Evolutionary conservation across 2,797 vertebrate genomes (phyloP).

Genomic region (Champsocephalus esox): DNA sequence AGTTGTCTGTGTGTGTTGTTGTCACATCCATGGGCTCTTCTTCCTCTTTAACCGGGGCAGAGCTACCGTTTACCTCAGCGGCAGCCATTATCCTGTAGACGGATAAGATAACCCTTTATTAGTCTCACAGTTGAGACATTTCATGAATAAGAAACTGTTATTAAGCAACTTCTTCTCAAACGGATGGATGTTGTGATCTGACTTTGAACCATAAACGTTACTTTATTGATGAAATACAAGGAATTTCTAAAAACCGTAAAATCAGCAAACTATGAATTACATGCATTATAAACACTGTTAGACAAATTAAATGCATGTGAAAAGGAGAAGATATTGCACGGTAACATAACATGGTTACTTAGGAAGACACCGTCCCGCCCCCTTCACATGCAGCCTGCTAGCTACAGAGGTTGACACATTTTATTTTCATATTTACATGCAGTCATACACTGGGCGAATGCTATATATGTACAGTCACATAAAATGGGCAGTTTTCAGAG

Average conservation of each 20-base stretch:
- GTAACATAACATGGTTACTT: slow-evolving; percentile 39
- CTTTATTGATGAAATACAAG: rapidly evolving
- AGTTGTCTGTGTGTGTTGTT: slow-evolving; percentile 93
- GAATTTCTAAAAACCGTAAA: rapidly evolving
- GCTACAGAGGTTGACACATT: slow-evolving; percentile 31
- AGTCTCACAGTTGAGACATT: no score
- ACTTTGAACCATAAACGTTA: not conserved
- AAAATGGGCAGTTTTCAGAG: not conserved
- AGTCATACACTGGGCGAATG: not conserved
- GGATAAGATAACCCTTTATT: not conserved
- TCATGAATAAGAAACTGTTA: no score
- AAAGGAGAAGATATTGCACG: not conserved
- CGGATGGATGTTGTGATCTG: not conserved
- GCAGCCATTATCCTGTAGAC: slow-evolving; percentile 90
- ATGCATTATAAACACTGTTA: not conserved
- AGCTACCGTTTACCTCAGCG: slow-evolving; percentile 99
- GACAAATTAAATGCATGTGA: not conserved
- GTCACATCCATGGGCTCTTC: slow-evolving; percentile 98
- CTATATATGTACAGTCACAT: rapidly evolving
- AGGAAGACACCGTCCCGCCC: slow-evolving; percentile 77
- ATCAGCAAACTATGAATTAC: rapidly evolving
- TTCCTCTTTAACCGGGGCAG: slow-evolving; percentile 93
- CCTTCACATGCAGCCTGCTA: slow-evolving; percentile 78
- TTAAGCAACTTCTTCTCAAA: not conserved
- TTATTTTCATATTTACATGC: slow-evolving; percentile 1